Percentiles rank a stretch among this genome's conserved stretches.
Evolutionary conservation across 2,113 vertebrate species (phyloP).

Genomic region (Emberiza fucata): DNA sequence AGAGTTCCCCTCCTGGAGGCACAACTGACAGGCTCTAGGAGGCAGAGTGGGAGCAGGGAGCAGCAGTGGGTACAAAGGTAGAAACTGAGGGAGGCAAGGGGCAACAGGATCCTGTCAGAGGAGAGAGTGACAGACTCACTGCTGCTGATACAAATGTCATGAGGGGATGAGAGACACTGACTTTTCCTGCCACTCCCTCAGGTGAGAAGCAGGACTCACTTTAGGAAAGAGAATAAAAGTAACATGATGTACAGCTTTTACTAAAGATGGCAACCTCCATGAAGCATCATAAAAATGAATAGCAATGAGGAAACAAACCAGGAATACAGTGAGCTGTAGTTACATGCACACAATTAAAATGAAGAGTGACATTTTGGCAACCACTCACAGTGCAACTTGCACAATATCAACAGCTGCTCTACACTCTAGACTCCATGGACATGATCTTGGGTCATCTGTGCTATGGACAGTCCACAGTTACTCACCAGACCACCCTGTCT

Average conservation of each 20-base stretch:
- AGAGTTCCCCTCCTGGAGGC: background rate
- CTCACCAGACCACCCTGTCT: background rate
- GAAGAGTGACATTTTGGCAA: background rate
- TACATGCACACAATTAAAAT: background rate
- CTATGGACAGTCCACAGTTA: background rate
- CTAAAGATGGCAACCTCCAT: background rate
- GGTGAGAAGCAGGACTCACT: background rate
- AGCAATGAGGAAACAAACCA: background rate
- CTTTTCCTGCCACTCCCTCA: background rate
- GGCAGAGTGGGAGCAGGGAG: accelerated
- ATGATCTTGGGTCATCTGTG: background rate
- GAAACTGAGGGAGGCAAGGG: background rate
- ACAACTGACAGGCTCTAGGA: background rate
- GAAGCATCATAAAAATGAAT: background rate
- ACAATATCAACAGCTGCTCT: background rate
- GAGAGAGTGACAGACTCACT: background rate
- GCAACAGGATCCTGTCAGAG: background rate
- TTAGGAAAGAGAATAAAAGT: background rate
- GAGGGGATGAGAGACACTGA: background rate
- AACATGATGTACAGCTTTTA: background rate
- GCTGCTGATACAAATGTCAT: background rate
- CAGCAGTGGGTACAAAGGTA: background rate
- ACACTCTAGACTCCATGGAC: background rate
- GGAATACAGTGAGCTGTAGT: background rate
- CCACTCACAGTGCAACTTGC: background rate